These are phyloP conservation scores for Tetramorium simillimum DNA, from an alignment of 1,140 invertebrate species.

Conservation along the genomic window DNA sequence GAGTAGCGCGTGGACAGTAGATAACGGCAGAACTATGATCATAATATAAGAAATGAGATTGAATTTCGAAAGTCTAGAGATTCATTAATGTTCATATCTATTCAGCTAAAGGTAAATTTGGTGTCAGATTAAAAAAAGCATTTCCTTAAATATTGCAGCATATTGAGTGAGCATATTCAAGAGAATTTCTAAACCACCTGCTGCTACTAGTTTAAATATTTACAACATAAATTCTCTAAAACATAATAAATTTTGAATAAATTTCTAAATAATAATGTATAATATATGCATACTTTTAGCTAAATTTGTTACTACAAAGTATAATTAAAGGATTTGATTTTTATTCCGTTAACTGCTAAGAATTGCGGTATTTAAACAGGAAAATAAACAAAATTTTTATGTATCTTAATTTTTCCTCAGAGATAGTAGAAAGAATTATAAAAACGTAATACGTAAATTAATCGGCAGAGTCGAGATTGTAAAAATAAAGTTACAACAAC, in stretches of 20 bases:
- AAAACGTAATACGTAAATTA: constrained; percentile 39
- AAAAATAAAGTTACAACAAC: constrained; percentile 50
- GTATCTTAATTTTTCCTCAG: not conserved
- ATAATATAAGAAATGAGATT: not conserved
- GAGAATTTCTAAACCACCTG: not conserved
- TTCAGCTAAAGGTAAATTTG: not conserved
- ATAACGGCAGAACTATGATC: not conserved
- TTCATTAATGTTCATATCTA: not conserved
- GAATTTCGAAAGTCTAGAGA: not conserved
- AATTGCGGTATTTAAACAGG: not conserved
- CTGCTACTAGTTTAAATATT: not conserved
- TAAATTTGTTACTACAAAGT: not conserved
- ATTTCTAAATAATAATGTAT: not conserved
- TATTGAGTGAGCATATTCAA: not conserved
- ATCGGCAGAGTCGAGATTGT: not conserved
- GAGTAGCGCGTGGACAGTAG: constrained; percentile 19
- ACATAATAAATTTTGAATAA: not conserved
- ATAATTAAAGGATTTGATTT: not conserved
- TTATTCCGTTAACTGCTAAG: not conserved
- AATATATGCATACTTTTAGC: not conserved
- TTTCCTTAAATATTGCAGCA: not conserved
- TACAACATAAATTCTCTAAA: not conserved
- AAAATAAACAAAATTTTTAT: not conserved
- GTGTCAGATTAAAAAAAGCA: not conserved
- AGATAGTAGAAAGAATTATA: constrained; percentile 22